Conservation (phyloP, 2,888 invertebrate species). For the Cheilosia grossa region DNA sequence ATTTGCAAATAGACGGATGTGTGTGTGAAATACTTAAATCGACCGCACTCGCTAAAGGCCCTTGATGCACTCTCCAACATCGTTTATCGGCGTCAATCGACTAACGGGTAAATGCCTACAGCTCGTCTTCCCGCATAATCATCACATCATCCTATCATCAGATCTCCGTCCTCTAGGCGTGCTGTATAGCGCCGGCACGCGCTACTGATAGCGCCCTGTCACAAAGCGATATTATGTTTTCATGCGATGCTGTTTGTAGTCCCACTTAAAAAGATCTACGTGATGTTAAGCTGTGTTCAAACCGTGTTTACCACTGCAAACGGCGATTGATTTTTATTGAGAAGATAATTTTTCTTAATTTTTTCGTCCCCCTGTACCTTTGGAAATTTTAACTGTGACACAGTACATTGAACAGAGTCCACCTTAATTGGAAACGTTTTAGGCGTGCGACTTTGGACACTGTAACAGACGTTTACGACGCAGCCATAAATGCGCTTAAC, state of each 20-base stretch:
- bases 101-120: constrained; percentile 70
- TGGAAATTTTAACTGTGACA: constrained; percentile 26
- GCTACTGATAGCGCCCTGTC: constrained; percentile 55
- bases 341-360: constrained; percentile 45
- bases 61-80: constrained; percentile 44
- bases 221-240: constrained; percentile 41
- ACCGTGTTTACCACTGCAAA: constrained; percentile 61
- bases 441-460: constrained; percentile 60
- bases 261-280: constrained; percentile 65
- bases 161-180: constrained; percentile 48
- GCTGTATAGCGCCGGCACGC: constrained; percentile 62
- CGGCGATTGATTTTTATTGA: constrained; percentile 65
- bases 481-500: constrained; percentile 58
- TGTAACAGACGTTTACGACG: constrained; percentile 50
- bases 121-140: constrained; percentile 72
- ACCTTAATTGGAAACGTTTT: constrained; percentile 39
- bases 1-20: constrained; percentile 11
- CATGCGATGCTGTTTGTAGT: constrained; percentile 63
- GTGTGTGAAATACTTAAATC: constrained; percentile 37
- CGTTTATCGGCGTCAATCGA: constrained; percentile 69
- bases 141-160: constrained; percentile 44
- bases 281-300: constrained; percentile 61
- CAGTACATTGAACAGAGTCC: constrained; percentile 29
- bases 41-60: constrained; percentile 42
- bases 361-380: constrained; percentile 10